phyloP scores from a whole-genome alignment of 2,888 invertebrate genomes.

The Nemoura dubitans region DNA sequence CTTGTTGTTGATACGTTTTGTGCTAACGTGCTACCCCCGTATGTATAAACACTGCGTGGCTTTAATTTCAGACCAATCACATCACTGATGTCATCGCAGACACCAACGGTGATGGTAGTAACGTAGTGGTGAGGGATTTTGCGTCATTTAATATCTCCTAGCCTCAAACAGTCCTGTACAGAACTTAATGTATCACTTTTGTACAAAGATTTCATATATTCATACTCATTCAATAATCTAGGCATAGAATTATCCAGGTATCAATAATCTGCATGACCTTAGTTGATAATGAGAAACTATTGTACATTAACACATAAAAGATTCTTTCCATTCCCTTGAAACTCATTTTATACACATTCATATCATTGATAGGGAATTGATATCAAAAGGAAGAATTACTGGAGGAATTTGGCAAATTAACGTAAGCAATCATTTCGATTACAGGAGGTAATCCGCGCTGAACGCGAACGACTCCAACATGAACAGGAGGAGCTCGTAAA shows the following conservation, averaged over 20 bases:
- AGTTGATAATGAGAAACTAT: not conserved
- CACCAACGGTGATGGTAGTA: constrained; percentile 39
- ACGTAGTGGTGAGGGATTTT: constrained; percentile 39
- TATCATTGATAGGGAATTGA: not conserved
- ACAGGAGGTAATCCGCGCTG: constrained; percentile 78
- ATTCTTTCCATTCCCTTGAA: not conserved
- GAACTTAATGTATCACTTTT: not conserved
- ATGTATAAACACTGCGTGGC: constrained; percentile 19
- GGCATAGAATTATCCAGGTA: not conserved
- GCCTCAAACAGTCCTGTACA: not conserved
- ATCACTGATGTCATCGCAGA: not conserved
- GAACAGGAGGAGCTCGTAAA: constrained; percentile 81
- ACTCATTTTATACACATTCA: not conserved
- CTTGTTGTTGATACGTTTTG: not conserved
- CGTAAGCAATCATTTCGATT: not conserved
- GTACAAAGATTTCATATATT: not conserved
- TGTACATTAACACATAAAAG: not conserved
- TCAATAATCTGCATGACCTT: not conserved
- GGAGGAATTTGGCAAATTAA: not conserved
- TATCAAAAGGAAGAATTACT: not conserved
- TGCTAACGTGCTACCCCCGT: not conserved
- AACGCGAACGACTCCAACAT: constrained; percentile 78
- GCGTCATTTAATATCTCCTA: constrained; percentile 14
- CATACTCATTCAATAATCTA: not conserved
- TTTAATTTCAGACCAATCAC: constrained; percentile 26